Base-by-base conservation (phyloP, 2,113 vertebrate genomes). In the Oryzias melastigma region DNA sequence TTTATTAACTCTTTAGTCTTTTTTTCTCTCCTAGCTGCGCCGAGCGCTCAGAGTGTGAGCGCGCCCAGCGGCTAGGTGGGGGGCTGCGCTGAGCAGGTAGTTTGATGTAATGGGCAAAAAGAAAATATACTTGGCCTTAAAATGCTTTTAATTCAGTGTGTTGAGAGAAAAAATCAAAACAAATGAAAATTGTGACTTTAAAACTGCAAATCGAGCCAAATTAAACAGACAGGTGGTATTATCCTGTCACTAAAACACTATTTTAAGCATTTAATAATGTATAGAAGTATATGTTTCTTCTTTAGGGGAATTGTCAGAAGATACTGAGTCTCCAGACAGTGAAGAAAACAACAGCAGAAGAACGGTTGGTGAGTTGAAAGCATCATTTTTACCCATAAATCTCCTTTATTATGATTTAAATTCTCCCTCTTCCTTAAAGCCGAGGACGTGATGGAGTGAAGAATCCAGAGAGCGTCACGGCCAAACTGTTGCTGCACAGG, bases 261-360 rank as follows among this genome's bases (percentile, higher is more conserved):
- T 27, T 43, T 42, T 25, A 6, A 51, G 41, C 50, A 16, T 46
- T 27, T 27, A 59, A 0, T 27, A 76, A 43, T 61, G 43, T 60
- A 24, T 46, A 14, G 12, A 22, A 16, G 35, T 0, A 4, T 20
- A 13, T 41, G 40, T 14, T 62, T 8, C 8, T 58, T 70, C 55
- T 47, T 51, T 71, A 92, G 90, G 91, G 40, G 88, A 91, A 56
- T 58, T 92, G 71, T 85, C 76, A 58, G 88, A 89, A 76, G 83
- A 77, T 0, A 68, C 71, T 1, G 76, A 84, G 24, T 87, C 88
- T 61, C 77, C 88, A 51, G 75, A 78, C 29, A 68, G 54, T 19
- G 81, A 85, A 58, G 71, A 87, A n/a, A 81, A 75, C 44, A 80
- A 78, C 59, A 87, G 73, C 43, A 84, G 81, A 73, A 35, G 20